Evolutionary conservation across 1,140 invertebrate species (phyloP), one percentile per base, ranked within the genome.

Genomic region (Bombus breviceps): DNA sequence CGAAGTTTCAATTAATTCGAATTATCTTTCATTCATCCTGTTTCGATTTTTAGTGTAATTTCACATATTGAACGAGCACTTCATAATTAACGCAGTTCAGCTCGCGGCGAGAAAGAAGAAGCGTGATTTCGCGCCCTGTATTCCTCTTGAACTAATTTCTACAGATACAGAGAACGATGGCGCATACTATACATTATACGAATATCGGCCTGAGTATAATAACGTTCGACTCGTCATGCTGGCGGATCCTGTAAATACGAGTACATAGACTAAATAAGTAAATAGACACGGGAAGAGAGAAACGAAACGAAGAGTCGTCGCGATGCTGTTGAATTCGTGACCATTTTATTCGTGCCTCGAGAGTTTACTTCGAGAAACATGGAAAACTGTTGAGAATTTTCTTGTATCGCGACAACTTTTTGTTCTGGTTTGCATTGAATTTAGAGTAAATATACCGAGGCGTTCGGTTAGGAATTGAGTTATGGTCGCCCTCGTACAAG

Each of bases 241-340:
- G 82, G 86, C 82, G 82, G 69, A 87, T 87, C 57, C 81, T 86
- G 86, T 87, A 87, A 73, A 87, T 87, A 87, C 75, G 75, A 85
- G 82, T 87, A 85, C 79, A 87, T 87, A 87, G 75, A 74, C 37
- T 85, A 81, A 75, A 57, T 85, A 85, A 85, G n/a, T 81, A 68
- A 53, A 83, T 37, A 78, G 59, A n/a, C 25, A 39, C 18, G 75
- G 28, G n/a, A 9, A 8, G 32, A 25, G 8, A 83, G 10, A 57
- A 22, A 81, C 15, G 9, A 34, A 32, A 32, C 13, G 57, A 22
- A 1, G 13, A 37, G 62, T 75, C 8, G 39, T 34, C 59, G 79
- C 59, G 69, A 28, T 34, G 28, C 3, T 3, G 28, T 37, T 37
- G 13, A 34, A 34, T 53, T 62, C 34, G 59, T 28, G 12, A 34